These are phyloP conservation scores for Anthonomus grandis DNA, from an alignment of 1,140 invertebrate genomes.

Conservation along the genomic window DNA sequence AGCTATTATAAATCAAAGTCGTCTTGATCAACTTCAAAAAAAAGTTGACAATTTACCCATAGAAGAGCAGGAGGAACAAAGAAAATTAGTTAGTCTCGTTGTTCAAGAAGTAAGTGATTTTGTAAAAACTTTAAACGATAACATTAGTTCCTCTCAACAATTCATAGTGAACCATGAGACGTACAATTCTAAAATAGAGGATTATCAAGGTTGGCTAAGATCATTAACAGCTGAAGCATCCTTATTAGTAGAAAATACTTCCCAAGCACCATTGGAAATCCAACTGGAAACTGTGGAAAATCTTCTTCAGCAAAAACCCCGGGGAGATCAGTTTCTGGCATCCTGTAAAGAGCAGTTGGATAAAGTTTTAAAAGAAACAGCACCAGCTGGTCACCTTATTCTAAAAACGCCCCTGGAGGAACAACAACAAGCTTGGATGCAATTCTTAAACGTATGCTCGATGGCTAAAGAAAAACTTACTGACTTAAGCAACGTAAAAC, in stretches of 20 bases:
- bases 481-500: slow-evolving; percentile 71
- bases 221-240: slow-evolving; percentile 65
- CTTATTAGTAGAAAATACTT: slow-evolving; percentile 63
- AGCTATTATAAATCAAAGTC: slow-evolving; percentile 72
- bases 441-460: slow-evolving; percentile 69
- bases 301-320: slow-evolving; percentile 66
- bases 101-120: slow-evolving; percentile 64
- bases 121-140: too few species aligned
- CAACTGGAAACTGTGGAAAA: slow-evolving; percentile 73
- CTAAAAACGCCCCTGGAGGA: slow-evolving; percentile 74
- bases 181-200: slow-evolving; percentile 74
- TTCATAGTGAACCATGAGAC: slow-evolving; percentile 78
- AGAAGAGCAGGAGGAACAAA: slow-evolving; percentile 66
- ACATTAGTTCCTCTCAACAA: slow-evolving; percentile 65
- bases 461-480: slow-evolving; percentile 65
- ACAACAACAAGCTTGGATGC: slow-evolving; percentile 71
- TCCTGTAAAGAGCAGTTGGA: slow-evolving; percentile 69
- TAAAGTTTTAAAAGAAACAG: slow-evolving; percentile 74
- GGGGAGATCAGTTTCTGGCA: slow-evolving; percentile 70
- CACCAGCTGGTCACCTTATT: slow-evolving; percentile 69
- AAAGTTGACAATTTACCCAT: slow-evolving; percentile 71
- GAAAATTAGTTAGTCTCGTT: slow-evolving; percentile 67
- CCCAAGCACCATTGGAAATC: slow-evolving; percentile 68
- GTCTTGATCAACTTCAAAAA: slow-evolving; percentile 73
- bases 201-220: slow-evolving; percentile 70